A percentile compares a stretch with the other conserved stretches of the same genome.
Evolutionary conservation across 37 sponge, comb jelly and placozoan species (phyloP).

Genomic region (Aplysina aerophoba): DNA sequence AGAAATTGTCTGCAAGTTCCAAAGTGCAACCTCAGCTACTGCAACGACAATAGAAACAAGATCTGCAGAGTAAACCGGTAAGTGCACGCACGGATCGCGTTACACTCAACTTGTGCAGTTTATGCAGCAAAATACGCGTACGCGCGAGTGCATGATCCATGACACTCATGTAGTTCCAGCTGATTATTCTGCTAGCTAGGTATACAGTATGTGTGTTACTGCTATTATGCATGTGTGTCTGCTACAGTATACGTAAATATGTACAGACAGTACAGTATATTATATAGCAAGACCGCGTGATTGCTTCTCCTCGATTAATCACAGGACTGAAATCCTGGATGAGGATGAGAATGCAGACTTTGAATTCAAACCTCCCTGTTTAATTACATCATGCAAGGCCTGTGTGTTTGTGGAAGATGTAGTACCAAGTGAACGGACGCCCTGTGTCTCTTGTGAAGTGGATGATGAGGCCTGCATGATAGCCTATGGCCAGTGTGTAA

Average conservation of each 20-base stretch:
- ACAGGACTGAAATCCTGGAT: constrained; percentile 12
- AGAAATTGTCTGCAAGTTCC: no score
- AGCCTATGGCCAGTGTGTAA: constrained; percentile 14
- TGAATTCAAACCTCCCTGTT: background rate
- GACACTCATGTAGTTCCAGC: no score
- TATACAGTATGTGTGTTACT: no score
- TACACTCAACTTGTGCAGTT: no score
- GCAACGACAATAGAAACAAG: constrained; percentile 25
- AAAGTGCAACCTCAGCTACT: background rate
- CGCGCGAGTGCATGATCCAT: no score
- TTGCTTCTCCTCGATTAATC: no score
- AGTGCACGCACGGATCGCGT: background rate
- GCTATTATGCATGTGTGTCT: no score
- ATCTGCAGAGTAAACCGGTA: constrained; percentile 19
- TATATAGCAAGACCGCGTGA: no score
- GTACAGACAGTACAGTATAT: no score
- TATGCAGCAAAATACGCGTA: no score
- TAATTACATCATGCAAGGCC: background rate
- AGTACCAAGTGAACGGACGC: background rate
- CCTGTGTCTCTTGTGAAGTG: background rate
- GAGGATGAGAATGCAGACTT: background rate
- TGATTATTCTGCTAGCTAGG: no score
- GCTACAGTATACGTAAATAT: no score
- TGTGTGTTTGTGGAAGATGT: constrained; percentile 33
- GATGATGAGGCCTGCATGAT: background rate